Evolutionary conservation across 2,888 invertebrate genomes (phyloP).

Genomic region (Rhimphoctona megacephalus): DNA sequence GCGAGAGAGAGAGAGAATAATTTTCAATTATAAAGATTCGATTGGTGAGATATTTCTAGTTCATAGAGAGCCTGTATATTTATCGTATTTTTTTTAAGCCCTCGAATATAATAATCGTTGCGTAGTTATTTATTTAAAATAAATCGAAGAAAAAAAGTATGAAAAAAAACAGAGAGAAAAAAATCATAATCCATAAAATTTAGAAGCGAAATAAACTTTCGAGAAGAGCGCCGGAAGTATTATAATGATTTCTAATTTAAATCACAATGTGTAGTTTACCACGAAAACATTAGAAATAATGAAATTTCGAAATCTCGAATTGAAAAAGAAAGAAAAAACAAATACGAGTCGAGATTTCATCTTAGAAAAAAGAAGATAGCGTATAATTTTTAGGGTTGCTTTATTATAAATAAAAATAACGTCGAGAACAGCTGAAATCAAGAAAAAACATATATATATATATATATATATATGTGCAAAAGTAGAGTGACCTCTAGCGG

Average conservation of each 20-base stretch:
- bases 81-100: conserved; percentile 71
- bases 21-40: conserved; percentile 42
- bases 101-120: conserved; percentile 72
- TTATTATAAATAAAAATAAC: conserved; percentile 31
- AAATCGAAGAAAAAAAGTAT: conserved; percentile 50
- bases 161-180: background rate
- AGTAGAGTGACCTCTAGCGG: conserved; percentile 18
- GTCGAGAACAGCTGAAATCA: conserved; percentile 8
- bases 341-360: background rate
- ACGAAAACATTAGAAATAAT: background rate
- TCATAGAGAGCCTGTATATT: conserved; percentile 72
- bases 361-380: background rate
- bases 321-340: background rate
- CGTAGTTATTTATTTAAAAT: conserved; percentile 75
- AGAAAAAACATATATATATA: conserved; percentile 21
- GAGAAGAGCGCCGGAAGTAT: conserved; percentile 56
- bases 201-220: conserved; percentile 28
- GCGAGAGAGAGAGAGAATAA: conserved; percentile 15
- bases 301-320: background rate
- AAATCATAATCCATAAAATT: conserved; percentile 50
- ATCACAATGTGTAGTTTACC: conserved; percentile 1
- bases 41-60: conserved; percentile 56
- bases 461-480: conserved; percentile 4
- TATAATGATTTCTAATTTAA: conserved; percentile 44
- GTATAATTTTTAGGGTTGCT: conserved; percentile 48